Conservation (phyloP, 1,140 invertebrate genomes). For the Euura saliciscinereae region DNA sequence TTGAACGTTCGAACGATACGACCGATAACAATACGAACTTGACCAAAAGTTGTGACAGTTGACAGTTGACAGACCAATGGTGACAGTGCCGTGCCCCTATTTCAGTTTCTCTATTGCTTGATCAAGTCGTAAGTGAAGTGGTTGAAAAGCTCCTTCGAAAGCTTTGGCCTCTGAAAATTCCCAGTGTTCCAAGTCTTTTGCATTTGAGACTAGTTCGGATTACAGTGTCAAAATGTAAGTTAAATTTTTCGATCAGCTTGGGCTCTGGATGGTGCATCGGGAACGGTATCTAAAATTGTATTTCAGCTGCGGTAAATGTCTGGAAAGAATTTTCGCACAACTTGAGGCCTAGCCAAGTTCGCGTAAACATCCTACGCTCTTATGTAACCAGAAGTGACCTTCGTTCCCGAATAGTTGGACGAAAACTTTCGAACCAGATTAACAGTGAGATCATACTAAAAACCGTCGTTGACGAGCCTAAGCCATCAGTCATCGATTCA, state of each 20-base stretch:
- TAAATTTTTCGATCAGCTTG: neutral
- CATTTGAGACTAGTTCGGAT: neutral
- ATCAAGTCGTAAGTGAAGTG: too few relatives aligned
- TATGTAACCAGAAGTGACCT: neutral
- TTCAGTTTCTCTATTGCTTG: too few relatives aligned
- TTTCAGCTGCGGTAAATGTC: neutral
- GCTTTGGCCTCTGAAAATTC: too few relatives aligned
- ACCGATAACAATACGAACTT: conserved; percentile 1
- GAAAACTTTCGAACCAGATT: neutral
- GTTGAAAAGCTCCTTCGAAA: too few relatives aligned
- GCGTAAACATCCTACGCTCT: neutral
- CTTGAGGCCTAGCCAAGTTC: neutral
- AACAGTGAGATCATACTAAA: neutral
- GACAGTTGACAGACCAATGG: neutral
- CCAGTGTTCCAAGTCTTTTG: too few relatives aligned
- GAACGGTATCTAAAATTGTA: conserved; percentile 2
- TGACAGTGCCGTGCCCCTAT: too few relatives aligned
- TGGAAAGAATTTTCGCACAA: neutral
- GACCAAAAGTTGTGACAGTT: neutral
- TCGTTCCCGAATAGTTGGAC: neutral
- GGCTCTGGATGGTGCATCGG: neutral
- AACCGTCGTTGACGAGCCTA: too few relatives aligned
- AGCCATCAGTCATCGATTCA: too few relatives aligned
- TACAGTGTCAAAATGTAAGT: neutral
- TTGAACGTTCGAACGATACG: conserved; percentile 7